These are phyloP conservation scores for Eudasyphora cyanicolor DNA, from an alignment of 2,888 invertebrate species.

Conservation along the genomic window DNA sequence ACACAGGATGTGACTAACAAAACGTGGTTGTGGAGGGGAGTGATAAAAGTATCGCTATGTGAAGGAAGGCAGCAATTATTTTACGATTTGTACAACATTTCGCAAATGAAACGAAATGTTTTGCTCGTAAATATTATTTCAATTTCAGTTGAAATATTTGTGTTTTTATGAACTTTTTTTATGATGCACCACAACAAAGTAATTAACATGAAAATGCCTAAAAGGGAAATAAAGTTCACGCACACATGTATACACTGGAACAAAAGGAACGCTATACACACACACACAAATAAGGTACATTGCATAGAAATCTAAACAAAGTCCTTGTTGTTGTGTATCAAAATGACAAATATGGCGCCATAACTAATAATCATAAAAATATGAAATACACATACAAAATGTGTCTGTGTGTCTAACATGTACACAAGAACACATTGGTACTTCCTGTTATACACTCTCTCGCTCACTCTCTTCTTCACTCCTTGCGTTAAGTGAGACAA, in stretches of 20 bases:
- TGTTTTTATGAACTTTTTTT: constrained; percentile 17
- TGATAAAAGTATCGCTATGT: background rate
- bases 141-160: constrained; percentile 15
- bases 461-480: no score
- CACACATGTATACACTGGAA: background rate
- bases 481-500: no score
- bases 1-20: no score
- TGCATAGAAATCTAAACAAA: background rate
- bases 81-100: constrained; percentile 10
- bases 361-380: constrained; percentile 60
- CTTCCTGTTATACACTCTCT: background rate
- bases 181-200: constrained; percentile 10
- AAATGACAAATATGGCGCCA: constrained; percentile 62
- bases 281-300: no score
- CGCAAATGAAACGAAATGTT: background rate
- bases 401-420: no score
- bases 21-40: background rate
- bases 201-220: constrained; percentile 23
- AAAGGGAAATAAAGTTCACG: background rate
- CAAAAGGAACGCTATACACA: background rate
- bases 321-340: constrained; percentile 2
- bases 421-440: background rate
- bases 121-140: constrained; percentile 19
- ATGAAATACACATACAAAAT: constrained; percentile 3
- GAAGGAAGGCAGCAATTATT: background rate